phyloP scores from a whole-genome alignment of 2,113 vertebrate genomes.

The Helogale parvula region DNA sequence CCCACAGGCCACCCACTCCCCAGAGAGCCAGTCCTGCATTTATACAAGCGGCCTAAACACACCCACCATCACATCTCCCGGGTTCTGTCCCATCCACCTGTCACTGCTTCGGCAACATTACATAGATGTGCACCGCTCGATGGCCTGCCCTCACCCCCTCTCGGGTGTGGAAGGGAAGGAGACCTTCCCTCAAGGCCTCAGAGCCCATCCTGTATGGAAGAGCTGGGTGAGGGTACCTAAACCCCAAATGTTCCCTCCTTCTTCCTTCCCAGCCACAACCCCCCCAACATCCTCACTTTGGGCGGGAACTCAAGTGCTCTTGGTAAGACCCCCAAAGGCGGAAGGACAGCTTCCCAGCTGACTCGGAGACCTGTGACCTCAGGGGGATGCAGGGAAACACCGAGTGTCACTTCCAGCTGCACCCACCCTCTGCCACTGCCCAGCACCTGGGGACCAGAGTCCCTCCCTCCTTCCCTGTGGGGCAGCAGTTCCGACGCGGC shows the following conservation, averaged over 20 bases:
- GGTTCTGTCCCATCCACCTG: not conserved
- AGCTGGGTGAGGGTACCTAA: not conserved
- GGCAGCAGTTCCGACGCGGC: not conserved
- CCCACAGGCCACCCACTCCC: not conserved
- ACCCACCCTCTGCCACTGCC: constrained; percentile 79
- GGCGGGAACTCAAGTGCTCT: not conserved
- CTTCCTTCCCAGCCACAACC: too few relatives aligned
- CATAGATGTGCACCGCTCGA: not conserved
- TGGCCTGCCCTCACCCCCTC: not conserved
- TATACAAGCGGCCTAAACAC: not conserved
- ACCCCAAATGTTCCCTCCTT: not conserved
- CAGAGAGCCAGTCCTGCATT: not conserved
- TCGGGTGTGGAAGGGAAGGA: not conserved
- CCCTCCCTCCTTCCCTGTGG: not conserved
- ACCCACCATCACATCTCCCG: not conserved
- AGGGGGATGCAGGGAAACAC: constrained; percentile 87
- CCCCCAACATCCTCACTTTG: not conserved
- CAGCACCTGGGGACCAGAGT: not conserved
- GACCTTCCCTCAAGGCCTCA: not conserved
- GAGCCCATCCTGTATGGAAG: not conserved
- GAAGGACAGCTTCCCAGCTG: not conserved
- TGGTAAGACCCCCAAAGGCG: not conserved
- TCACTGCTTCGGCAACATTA: not conserved
- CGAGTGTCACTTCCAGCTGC: constrained; percentile 86
- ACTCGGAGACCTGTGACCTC: constrained; percentile 87